Evolutionary conservation across 2,888 invertebrate genomes (phyloP), one percentile per base, ranked within the genome.

Genomic region (Sesia apiformis): DNA sequence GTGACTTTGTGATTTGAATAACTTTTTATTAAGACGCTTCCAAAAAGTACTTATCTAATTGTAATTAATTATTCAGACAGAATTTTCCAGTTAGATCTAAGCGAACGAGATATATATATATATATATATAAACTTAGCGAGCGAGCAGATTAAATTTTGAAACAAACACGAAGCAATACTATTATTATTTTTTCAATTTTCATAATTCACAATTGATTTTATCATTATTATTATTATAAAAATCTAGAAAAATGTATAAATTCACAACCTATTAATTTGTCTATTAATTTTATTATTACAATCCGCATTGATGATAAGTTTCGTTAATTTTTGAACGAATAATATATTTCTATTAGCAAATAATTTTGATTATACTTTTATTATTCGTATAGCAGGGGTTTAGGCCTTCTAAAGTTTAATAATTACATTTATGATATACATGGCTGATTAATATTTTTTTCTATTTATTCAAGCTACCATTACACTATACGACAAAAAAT

Each of bases 261-360:
- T 85, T 89, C 88, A 89, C 88, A 89, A 89, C 88, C 88, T 89
- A 89, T 87, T 78, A 77, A 77, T 81, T 83, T 84, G 80, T 84
- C 86, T 87, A 85, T 81, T 77, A 74, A 72, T 67, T 67, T 55
- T 64, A 61, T 60, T 65, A 52, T 23, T 23, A 23, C 23, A 46
- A 46, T 8, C n/a, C 46, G 46, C 7, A 3, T 46, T 46, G 8
- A 46, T 46, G 8, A 7, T 46, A 46, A 46, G n/a, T 46, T 46
- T 46, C 46, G 46, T 46, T 46, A 46, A 23, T 61, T 59, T 60
- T 53, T 58, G 59, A 56, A 59, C 49, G 57, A 53, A 55, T 56
- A 57, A 56, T 58, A 60, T 60, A 60, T 60, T 3, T 8, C n/a
- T 8, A 46, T 60, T 58, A 40, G 55, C 40, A 52, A 53, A 53